Evolutionary conservation across 2,113 vertebrate species (phyloP).

Genomic region (Burhinus oedicnemus): DNA sequence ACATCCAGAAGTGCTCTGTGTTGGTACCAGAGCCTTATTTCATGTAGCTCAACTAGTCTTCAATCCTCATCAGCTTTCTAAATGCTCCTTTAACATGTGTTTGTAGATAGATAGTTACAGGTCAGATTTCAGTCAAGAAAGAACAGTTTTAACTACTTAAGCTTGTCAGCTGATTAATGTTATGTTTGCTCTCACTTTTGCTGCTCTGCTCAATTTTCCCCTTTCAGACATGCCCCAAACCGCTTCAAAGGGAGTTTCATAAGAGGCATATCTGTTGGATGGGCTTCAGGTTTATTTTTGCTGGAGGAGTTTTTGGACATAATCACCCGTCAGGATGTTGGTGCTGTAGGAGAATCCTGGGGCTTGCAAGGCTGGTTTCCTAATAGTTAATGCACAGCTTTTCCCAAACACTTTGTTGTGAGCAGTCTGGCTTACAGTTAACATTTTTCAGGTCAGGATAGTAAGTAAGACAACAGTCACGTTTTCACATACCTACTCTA

Average conservation of each 20-base stretch:
- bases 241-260: not conserved
- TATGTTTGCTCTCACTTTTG: not conserved
- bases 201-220: not conserved
- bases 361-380: not conserved
- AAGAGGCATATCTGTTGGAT: not conserved
- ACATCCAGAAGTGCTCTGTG: not conserved
- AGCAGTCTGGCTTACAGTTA: not conserved
- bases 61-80: not conserved
- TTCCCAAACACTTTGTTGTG: not conserved
- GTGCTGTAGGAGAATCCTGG: not conserved
- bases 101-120: not conserved
- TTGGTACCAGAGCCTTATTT: not conserved
- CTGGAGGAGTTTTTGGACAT: not conserved
- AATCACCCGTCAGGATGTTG: not conserved
- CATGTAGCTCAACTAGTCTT: not conserved
- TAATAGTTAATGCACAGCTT: not conserved
- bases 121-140: not conserved
- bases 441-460: not conserved
- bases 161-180: not conserved
- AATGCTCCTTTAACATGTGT: not conserved
- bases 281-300: not conserved
- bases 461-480: not conserved
- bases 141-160: not conserved
- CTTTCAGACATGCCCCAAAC: not conserved
- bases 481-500: not conserved